Conservation (phyloP, 1,140 invertebrate genomes). For the Eufriesea mexicana region DNA sequence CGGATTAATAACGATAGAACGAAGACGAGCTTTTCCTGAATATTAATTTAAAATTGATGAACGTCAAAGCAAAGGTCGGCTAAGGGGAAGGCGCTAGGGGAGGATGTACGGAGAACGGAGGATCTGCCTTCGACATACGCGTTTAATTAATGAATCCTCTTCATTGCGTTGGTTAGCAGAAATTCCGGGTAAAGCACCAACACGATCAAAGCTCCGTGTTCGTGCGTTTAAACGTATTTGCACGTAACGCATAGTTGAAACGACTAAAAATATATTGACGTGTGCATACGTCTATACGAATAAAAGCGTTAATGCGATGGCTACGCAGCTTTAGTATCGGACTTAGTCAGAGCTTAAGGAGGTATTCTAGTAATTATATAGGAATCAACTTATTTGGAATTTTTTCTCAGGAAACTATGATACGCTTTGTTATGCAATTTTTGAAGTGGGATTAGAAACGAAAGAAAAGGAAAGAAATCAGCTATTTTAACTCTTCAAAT, state of each 20-base stretch:
- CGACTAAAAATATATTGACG: not conserved
- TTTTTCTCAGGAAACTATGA: not conserved
- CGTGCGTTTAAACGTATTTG: not conserved
- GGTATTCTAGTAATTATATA: no score
- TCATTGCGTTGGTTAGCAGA: slow-evolving; percentile 6
- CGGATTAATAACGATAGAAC: not conserved
- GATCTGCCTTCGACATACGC: not conserved
- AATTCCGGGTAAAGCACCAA: not conserved
- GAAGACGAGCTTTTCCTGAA: no score
- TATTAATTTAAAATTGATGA: slow-evolving; percentile 33
- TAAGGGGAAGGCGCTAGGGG: no score
- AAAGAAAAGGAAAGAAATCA: no score
- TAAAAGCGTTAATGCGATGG: not conserved
- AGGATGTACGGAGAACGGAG: not conserved
- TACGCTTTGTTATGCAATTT: no score
- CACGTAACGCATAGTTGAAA: not conserved
- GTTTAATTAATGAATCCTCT: slow-evolving; percentile 35
- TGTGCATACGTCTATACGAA: not conserved
- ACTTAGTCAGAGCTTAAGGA: not conserved
- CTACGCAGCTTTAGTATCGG: not conserved
- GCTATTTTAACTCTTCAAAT: no score
- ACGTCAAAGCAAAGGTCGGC: not conserved
- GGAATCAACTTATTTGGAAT: no score
- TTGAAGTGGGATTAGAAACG: no score
- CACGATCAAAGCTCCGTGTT: not conserved